Evolutionary conservation across 2,797 vertebrate genomes (phyloP).

Genomic region (Megalops cyprinoides): DNA sequence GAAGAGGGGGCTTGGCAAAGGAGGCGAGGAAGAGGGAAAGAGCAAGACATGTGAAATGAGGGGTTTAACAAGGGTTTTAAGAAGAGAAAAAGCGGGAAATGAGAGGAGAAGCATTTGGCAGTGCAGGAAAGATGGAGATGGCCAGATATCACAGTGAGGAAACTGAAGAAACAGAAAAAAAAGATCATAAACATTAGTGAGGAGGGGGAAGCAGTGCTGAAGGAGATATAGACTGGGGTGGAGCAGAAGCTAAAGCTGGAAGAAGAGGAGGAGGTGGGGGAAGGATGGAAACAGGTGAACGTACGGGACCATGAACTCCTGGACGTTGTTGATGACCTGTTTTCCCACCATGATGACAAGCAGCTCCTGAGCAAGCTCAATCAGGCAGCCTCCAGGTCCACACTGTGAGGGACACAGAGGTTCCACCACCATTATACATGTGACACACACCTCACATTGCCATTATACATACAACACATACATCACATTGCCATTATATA

Average conservation of each 20-base stretch:
- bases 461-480: too few species aligned
- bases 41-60: background rate
- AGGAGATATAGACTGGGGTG: too few species aligned
- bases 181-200: too few species aligned
- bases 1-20: background rate
- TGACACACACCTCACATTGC: background rate
- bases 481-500: too few species aligned
- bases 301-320: constrained; percentile 55
- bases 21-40: background rate
- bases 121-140: background rate
- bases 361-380: constrained; percentile 61
- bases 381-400: constrained; percentile 51
- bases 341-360: constrained; percentile 63
- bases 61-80: background rate
- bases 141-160: background rate
- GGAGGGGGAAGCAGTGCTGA: too few species aligned
- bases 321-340: constrained; percentile 53
- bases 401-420: constrained; percentile 43
- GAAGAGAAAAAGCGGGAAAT: background rate
- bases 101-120: background rate
- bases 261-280: background rate
- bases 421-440: background rate
- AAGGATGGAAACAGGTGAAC: constrained; percentile 29
- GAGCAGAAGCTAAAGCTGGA: background rate
- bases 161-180: too few species aligned